phyloP scores from a whole-genome alignment of 2,888 invertebrate genomes.

The Drosophila robusta region DNA sequence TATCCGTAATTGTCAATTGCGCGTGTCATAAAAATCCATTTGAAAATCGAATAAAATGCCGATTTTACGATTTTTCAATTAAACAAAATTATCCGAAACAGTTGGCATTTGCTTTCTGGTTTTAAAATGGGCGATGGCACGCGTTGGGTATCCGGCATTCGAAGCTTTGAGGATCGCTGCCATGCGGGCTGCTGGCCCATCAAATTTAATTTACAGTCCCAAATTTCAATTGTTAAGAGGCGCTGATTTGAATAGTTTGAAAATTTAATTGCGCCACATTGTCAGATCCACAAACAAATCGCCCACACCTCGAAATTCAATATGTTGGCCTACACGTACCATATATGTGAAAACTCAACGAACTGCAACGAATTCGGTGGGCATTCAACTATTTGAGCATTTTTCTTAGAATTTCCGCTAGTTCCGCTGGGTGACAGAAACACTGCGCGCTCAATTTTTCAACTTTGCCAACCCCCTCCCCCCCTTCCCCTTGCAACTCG shows the following conservation, averaged over 20 bases:
- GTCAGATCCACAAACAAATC: constrained; percentile 55
- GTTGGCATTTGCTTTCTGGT: constrained; percentile 18
- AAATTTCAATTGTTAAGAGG: constrained; percentile 61
- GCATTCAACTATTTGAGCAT: constrained; percentile 47
- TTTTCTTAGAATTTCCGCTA: constrained; percentile 70
- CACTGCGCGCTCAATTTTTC: constrained; percentile 79
- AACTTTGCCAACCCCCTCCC: constrained; percentile 52
- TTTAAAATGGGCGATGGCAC: constrained; percentile 61
- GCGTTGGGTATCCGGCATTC: constrained; percentile 33
- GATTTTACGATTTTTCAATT: constrained; percentile 82
- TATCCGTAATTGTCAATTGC: constrained; percentile 74
- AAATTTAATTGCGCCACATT: constrained; percentile 62
- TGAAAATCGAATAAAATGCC: constrained; percentile 45
- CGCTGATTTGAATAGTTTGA: constrained; percentile 75
- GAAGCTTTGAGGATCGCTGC: constrained; percentile 12
- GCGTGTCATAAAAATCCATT: constrained; percentile 76
- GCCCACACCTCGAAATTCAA: constrained; percentile 59
- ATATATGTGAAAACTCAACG: constrained; percentile 56
- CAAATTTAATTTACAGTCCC: constrained; percentile 64
- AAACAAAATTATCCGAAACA: constrained; percentile 74
- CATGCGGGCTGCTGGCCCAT: constrained; percentile 51
- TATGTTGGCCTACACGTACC: constrained; percentile 1
- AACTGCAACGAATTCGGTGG: constrained; percentile 73
- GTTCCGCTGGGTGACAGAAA: constrained; percentile 71
- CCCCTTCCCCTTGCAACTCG: neutral